Percentiles rank a stretch among this genome's conserved stretches.
Evolutionary conservation across 2,888 invertebrate species (phyloP).

Genomic region (Brachyptera risi): DNA sequence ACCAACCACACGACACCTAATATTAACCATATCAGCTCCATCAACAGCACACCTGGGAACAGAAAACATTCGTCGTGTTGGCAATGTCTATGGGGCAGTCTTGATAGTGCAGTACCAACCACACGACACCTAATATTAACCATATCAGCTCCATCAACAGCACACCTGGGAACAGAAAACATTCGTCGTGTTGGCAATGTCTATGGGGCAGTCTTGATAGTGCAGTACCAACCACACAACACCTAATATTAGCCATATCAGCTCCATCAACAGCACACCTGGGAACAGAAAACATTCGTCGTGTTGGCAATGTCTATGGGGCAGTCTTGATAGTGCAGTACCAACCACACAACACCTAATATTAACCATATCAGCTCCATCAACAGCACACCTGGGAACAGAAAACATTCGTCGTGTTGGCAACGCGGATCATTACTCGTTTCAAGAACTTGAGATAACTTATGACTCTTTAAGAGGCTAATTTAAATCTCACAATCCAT

Average conservation of each 20-base stretch:
- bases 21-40: constrained; percentile 70
- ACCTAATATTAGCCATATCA: constrained; percentile 69
- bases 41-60: constrained; percentile 64
- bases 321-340: constrained; percentile 62
- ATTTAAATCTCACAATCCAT: no score
- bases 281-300: no score
- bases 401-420: no score
- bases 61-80: no score
- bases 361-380: constrained; percentile 71
- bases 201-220: constrained; percentile 63
- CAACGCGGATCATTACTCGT: no score
- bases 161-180: no score
- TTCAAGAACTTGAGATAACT: no score
- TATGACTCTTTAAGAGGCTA: no score
- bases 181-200: constrained; percentile 66
- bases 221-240: constrained; percentile 66
- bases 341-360: constrained; percentile 68
- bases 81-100: constrained; percentile 63
- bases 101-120: constrained; percentile 65
- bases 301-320: constrained; percentile 64
- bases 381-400: constrained; percentile 69
- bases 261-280: constrained; percentile 71
- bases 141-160: constrained; percentile 70
- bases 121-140: constrained; percentile 67
- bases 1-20: constrained; percentile 69